Evolutionary conservation across 2,888 invertebrate genomes (phyloP).

Genomic region (Lithophane ornitopus): DNA sequence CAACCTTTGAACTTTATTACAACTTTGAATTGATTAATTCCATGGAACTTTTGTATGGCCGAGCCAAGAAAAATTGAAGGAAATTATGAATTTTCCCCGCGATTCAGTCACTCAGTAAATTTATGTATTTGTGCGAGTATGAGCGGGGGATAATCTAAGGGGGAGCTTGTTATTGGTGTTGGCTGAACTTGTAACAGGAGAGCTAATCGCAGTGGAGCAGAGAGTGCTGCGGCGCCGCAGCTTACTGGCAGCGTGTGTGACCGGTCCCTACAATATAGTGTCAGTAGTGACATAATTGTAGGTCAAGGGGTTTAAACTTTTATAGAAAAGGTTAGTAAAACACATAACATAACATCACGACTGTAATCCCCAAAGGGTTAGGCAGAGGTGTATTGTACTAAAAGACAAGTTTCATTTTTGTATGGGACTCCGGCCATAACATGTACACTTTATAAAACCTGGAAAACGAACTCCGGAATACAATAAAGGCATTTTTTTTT

Average conservation of each 20-base stretch:
- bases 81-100: slow-evolving; percentile 58
- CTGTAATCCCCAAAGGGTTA: too few species aligned
- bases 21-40: slow-evolving; percentile 61
- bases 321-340: too few species aligned
- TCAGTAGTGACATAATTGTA: neutral
- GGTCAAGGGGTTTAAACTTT: neutral
- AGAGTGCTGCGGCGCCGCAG: neutral
- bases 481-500: too few species aligned
- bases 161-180: slow-evolving; percentile 31
- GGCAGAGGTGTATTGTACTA: too few species aligned
- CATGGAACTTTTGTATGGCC: slow-evolving; percentile 46
- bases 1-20: slow-evolving; percentile 55
- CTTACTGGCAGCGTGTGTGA: neutral
- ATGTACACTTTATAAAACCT: too few species aligned
- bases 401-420: too few species aligned
- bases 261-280: neutral
- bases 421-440: too few species aligned
- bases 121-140: slow-evolving; percentile 56
- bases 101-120: slow-evolving; percentile 47
- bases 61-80: slow-evolving; percentile 56
- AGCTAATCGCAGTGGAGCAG: slow-evolving; percentile 25
- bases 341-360: too few species aligned
- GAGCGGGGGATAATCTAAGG: too few species aligned
- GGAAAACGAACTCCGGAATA: too few species aligned
- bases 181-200: slow-evolving; percentile 14